Evolutionary conservation across 2,797 vertebrate genomes (phyloP).

Genomic region (Garrulus glandarius): DNA sequence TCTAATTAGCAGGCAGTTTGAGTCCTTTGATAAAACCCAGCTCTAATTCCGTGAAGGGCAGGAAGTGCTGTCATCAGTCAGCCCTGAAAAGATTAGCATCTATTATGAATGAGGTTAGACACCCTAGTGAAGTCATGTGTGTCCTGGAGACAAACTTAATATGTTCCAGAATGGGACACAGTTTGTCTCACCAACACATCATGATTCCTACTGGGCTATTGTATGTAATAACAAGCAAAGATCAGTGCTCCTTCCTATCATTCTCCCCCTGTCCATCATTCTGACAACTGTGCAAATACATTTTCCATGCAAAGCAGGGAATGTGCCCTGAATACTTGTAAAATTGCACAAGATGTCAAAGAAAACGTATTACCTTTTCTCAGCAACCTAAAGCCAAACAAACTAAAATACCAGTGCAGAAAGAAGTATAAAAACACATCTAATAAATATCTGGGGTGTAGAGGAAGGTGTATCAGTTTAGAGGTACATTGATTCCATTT

Average conservation of each 20-base stretch:
- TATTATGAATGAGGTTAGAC: constrained; percentile 94
- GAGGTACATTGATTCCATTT: constrained; percentile 36
- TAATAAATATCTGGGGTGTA: constrained; percentile 15
- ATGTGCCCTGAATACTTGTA: constrained; percentile 73
- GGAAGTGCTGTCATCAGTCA: constrained; percentile 97
- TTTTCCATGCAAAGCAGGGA: constrained; percentile 85
- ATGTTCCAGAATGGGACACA: constrained; percentile 90
- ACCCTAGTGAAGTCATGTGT: constrained; percentile 94
- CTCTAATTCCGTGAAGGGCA: constrained; percentile 96
- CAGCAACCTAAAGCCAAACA: constrained; percentile 66
- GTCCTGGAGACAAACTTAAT: constrained; percentile 97
- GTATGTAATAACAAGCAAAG: constrained; percentile 86
- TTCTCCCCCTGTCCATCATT: constrained; percentile 85
- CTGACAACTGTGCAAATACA: constrained; percentile 91
- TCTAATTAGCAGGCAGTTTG: constrained; percentile 99
- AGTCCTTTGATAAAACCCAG: constrained; percentile 94
- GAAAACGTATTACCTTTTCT: constrained; percentile 70
- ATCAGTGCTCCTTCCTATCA: constrained; percentile 74
- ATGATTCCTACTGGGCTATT: constrained; percentile 83
- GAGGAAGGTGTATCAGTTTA: neutral
- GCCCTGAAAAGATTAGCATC: constrained; percentile 98
- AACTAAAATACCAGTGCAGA: constrained; percentile 51
- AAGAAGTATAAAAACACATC: constrained; percentile 47
- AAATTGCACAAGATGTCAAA: constrained; percentile 71
- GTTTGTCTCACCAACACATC: constrained; percentile 84